Conservation (phyloP, 2,113 vertebrate species). For the Pedionomus torquatus region DNA sequence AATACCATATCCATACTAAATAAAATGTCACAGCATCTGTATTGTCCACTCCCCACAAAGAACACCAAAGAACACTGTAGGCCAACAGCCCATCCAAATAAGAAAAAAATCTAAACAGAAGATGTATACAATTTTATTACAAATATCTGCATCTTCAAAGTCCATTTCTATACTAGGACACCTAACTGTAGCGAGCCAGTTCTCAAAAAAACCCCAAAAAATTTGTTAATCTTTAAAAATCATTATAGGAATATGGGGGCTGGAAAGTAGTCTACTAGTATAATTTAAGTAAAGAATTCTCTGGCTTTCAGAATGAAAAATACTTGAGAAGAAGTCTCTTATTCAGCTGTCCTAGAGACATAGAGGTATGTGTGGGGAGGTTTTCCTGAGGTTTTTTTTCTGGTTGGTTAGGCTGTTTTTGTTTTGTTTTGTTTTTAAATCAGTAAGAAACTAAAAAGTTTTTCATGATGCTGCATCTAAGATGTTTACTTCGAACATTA, state of each 20-base stretch:
- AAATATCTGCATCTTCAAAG: not conserved
- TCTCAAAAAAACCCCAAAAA: not conserved
- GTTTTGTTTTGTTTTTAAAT: no score
- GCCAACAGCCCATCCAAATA: not conserved
- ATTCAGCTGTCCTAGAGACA: not conserved
- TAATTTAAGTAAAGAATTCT: not conserved
- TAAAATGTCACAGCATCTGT: conserved; percentile 26
- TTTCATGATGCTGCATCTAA: not conserved
- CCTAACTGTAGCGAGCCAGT: not conserved
- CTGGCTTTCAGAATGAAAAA: not conserved
- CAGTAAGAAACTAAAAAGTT: not conserved
- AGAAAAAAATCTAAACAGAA: not conserved
- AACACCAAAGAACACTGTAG: not conserved
- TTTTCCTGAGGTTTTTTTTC: not conserved
- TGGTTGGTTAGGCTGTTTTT: not conserved
- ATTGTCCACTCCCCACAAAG: not conserved
- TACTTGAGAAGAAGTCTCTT: not conserved
- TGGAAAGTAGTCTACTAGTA: not conserved
- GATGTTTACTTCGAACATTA: not conserved
- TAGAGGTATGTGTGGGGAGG: accelerated
- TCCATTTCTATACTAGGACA: not conserved
- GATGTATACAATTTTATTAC: not conserved
- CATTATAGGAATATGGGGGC: not conserved
- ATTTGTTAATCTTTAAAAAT: not conserved
- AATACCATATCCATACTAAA: conserved; percentile 57